Base-by-base conservation (phyloP, 2,888 invertebrate genomes). In the Netelia virgata region DNA sequence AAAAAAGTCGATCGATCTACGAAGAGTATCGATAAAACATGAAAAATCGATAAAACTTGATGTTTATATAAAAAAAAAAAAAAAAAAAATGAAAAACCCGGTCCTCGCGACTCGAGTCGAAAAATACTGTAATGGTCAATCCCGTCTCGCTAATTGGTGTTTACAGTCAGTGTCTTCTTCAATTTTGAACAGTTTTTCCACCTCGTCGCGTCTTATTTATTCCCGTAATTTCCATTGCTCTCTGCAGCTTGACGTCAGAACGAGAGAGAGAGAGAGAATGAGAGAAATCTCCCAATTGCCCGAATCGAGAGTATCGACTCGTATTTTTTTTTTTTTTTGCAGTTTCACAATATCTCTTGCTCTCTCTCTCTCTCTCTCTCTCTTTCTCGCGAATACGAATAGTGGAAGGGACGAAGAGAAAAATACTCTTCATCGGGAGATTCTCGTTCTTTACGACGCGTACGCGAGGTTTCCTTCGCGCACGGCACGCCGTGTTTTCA, bases 241-340 rank as follows among this genome's bases (percentile, higher is more conserved):
- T 68, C 50, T 70, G 66, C 28, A 28, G 28, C 0, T 28, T 3
- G 28, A 28, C 28, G 28, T 28, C 28, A 28, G 28, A 28, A 28
- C 28, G 28, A 28, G 28, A 28, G 5, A 5, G 23, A 23, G 23
- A 23, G 28, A 28, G 28, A 28, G 28, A 28, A 66, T 55, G 61
- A 78, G 50, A 59, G 18, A 57, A n/a, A 20, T 43, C 41, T 74
- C 16, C 18, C 57, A 47, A 53, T 72, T 70, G 69, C 55, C 57
- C 79, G 70, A 75, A 74, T 64, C 80, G 83, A 75, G 75, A 53
- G 64, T 66, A 70, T 79, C 75, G 59, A 72, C 50, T 23, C 63
- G 36, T 72, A 69, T 70, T 36, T 41, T 79, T 59, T 36, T 41
- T 79, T 59, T 76, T 36, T 28, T 57, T 47, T 14, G 50, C 59